phyloP scores from a whole-genome alignment of 2,113 vertebrate species.

The Perognathus longimembris region DNA sequence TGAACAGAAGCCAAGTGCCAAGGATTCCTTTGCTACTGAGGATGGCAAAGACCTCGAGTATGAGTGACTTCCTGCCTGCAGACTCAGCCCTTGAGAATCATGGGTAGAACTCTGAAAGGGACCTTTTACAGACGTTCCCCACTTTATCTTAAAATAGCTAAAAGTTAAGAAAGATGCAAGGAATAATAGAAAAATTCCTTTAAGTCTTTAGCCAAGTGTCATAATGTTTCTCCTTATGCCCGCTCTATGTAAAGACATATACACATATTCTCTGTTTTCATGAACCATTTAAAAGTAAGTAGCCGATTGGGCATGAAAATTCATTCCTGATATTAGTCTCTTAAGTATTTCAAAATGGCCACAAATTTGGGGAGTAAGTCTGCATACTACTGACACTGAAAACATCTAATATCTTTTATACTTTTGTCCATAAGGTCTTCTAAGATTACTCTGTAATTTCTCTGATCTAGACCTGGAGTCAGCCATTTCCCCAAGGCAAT shows the following conservation, averaged over 20 bases:
- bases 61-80: not conserved
- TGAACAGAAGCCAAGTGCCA: not conserved
- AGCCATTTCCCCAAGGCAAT: not conserved
- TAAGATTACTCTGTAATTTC: not conserved
- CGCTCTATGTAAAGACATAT: too few relatives aligned
- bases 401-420: not conserved
- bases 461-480: not conserved
- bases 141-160: not conserved
- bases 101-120: not conserved
- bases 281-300: not conserved
- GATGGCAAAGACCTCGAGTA: not conserved
- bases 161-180: not conserved
- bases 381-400: not conserved
- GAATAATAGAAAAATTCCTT: not conserved
- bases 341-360: not conserved
- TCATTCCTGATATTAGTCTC: not conserved
- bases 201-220: not conserved
- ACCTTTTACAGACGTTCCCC: not conserved
- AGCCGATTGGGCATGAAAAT: not conserved
- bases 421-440: not conserved
- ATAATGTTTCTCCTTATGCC: not conserved
- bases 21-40: not conserved
- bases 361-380: not conserved
- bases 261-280: not conserved
- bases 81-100: not conserved